Conservation (phyloP, 2,888 invertebrate genomes). For the Exephanes ischioxanthus region DNA sequence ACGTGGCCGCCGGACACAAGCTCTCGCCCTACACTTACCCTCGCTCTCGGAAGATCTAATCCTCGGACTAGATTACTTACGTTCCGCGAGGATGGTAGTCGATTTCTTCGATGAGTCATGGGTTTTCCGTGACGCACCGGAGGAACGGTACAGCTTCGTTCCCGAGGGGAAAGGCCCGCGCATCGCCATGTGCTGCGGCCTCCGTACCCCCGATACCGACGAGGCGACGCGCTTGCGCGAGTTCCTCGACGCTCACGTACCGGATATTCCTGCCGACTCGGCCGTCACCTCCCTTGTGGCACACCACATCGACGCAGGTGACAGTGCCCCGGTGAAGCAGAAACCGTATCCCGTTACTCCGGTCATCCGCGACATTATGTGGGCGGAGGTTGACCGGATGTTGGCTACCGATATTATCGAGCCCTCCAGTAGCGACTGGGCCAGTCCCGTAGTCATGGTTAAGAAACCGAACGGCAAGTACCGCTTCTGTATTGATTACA, state of each 20-base stretch:
- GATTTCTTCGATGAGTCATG: background rate
- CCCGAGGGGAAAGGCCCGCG: background rate
- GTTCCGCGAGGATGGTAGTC: background rate
- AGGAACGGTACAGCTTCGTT: background rate
- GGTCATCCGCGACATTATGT: constrained; percentile 15
- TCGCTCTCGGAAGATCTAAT: background rate
- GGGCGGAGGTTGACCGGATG: constrained; percentile 76
- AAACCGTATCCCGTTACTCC: constrained; percentile 59
- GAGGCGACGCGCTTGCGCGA: background rate
- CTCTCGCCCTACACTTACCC: background rate
- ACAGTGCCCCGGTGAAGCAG: constrained; percentile 47
- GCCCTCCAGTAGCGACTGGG: constrained; percentile 74
- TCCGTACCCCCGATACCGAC: background rate
- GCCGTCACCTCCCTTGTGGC: constrained; percentile 57
- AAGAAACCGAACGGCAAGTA: constrained; percentile 73
- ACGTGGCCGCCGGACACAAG: background rate
- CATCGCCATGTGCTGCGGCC: background rate
- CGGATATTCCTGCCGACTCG: background rate
- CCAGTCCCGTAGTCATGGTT: constrained; percentile 74
- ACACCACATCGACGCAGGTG: no score
- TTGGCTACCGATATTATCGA: constrained; percentile 75
- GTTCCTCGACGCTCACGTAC: background rate
- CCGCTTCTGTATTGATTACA: constrained; percentile 76
- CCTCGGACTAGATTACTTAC: background rate
- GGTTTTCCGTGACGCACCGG: background rate